Evolutionary conservation across 1,140 invertebrate species (phyloP).

Genomic region (Danaus plexippus): DNA sequence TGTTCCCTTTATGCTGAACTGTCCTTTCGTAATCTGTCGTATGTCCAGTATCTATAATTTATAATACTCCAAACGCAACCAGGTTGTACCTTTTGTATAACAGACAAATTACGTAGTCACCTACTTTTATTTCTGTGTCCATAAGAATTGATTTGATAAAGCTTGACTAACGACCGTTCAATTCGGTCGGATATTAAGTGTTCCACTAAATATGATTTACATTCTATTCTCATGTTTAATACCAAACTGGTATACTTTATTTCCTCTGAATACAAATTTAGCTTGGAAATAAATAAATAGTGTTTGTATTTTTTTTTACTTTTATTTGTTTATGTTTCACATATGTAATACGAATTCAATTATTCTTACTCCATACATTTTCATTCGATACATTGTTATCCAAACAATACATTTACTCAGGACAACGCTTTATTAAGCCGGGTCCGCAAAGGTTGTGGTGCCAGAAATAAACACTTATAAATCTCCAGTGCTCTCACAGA

Average conservation of each 20-base stretch:
- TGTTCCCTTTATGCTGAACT: constrained; percentile 37
- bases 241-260: no score
- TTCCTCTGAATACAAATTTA: no score
- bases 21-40: constrained; percentile 55
- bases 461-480: constrained; percentile 65
- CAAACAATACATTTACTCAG: constrained; percentile 47
- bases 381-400: constrained; percentile 36
- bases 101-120: constrained; percentile 58
- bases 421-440: constrained; percentile 53
- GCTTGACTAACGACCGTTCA: constrained; percentile 7
- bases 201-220: constrained; percentile 23
- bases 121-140: constrained; percentile 38
- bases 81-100: constrained; percentile 54
- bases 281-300: background rate
- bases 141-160: constrained; percentile 27
- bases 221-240: constrained; percentile 2
- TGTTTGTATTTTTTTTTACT: background rate
- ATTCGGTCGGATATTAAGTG: constrained; percentile 25
- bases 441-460: constrained; percentile 39
- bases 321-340: no score
- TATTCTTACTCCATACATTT: constrained; percentile 37
- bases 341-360: constrained; percentile 18
- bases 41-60: constrained; percentile 49
- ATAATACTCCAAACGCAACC: constrained; percentile 35
- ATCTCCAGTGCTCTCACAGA: constrained; percentile 52